Evolutionary conservation across 2,888 invertebrate genomes (phyloP), one percentile per base, ranked within the genome.

Genomic region (Rhamnusium bicolor): DNA sequence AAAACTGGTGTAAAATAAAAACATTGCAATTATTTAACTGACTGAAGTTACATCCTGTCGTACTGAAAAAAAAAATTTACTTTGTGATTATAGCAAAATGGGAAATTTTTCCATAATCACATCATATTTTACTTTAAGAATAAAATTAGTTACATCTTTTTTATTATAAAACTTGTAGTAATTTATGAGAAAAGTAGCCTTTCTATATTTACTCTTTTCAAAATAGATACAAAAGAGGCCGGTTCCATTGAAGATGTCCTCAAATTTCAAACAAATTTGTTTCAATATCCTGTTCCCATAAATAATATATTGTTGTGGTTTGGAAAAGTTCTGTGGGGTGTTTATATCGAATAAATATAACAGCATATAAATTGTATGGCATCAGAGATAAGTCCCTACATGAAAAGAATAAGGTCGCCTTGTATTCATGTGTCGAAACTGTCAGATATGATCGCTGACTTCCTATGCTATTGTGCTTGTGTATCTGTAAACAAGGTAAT

Each of bases 371-470:
- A 74, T 74, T 65, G 62, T 69, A 68, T 68, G 53, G 58, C 29
- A 51, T 21, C 47, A 14, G 40, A 72, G 68, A 65, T 66, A 61
- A 54, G 71, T 65, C 49, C 8, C 19, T 49, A 24, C 40, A 58
- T 51, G 68, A 71, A 69, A 63, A 40, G 62, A 62, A 68, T 61
- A 58, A 69, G 71, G 71, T 68, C 67, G 71, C 66, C 58, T 58
- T 58, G 71, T 71, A 75, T 73, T 79, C 72, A 73, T 71, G 61
- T 76, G 79, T 77, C 76, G 70, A 72, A 75, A 73, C 68, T 73
- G 76, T 74, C 79, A 69, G 69, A 77, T 75, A 75, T 77, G 76
- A 79, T 77, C 75, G 73, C 62, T 72, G 71, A 73, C 74, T 79
- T 77, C 77, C 79, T 77, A 69, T 69, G 65, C 54, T 67, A 75